Conservation (phyloP, 2,888 invertebrate genomes). For the Tenthredo scrophulariae region DNA sequence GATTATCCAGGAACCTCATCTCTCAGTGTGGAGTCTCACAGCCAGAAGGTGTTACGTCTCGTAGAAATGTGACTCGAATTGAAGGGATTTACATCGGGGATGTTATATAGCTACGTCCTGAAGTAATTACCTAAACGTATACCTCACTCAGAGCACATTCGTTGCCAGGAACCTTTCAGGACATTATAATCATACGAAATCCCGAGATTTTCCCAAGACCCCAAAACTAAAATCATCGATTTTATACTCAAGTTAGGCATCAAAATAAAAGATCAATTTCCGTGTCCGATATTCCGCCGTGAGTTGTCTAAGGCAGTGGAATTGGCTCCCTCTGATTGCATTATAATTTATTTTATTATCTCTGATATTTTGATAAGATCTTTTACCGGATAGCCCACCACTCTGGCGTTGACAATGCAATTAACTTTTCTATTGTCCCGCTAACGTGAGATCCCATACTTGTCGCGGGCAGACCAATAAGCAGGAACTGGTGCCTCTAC, state of each 20-base stretch:
- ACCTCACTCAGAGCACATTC: not conserved
- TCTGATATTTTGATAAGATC: conserved; percentile 42
- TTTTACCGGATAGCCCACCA: not conserved
- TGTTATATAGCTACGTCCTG: not conserved
- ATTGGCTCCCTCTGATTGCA: conserved; percentile 11
- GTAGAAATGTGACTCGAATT: conserved; percentile 35
- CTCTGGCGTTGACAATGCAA: conserved; percentile 51
- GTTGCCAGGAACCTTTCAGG: not conserved
- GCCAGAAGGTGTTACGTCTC: conserved; percentile 46
- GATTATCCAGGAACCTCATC: conserved; percentile 60
- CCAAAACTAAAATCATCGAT: not conserved
- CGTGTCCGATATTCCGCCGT: not conserved
- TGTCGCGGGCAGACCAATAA: conserved; percentile 42
- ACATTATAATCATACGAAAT: not conserved
- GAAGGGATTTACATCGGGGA: conserved; percentile 20
- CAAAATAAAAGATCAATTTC: not conserved
- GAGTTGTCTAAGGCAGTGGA: not conserved
- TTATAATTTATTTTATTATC: conserved; percentile 10
- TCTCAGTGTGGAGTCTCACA: conserved; percentile 47
- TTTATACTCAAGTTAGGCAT: not conserved
- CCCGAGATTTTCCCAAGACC: not conserved
- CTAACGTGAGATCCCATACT: conserved; percentile 31
- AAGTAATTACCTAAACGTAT: conserved; percentile 28
- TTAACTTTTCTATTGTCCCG: conserved; percentile 47
- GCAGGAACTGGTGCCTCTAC: conserved; percentile 19